Evolutionary conservation across 1,140 invertebrate species (phyloP).

Genomic region (Panonychus citri): DNA sequence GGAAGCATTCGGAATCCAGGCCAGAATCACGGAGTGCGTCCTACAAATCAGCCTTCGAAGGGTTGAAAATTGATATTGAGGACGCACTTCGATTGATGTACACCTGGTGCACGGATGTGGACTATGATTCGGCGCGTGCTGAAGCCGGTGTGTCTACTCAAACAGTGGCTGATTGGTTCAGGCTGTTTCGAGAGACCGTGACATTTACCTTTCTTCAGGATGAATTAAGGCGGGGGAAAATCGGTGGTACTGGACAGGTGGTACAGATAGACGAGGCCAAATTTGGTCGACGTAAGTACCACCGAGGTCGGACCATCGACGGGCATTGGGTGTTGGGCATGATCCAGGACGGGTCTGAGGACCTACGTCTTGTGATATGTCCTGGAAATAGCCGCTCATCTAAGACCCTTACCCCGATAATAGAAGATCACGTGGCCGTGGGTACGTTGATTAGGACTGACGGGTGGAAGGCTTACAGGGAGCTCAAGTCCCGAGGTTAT

Average conservation of each 20-base stretch:
- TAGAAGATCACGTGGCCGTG: background rate
- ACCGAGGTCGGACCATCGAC: conserved; percentile 2
- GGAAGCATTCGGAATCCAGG: no score
- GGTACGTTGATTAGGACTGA: background rate
- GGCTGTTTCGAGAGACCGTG: no score
- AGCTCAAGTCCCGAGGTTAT: no score
- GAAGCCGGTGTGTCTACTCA: no score
- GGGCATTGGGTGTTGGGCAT: conserved; percentile 11
- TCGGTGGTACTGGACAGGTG: conserved; percentile 8
- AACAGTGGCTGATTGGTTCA: no score
- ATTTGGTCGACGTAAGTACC: conserved; percentile 11
- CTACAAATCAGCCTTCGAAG: no score
- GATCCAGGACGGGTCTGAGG: background rate
- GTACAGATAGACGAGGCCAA: conserved; percentile 12
- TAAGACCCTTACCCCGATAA: background rate
- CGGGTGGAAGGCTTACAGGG: background rate
- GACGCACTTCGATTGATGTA: no score
- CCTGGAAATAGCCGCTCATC: background rate
- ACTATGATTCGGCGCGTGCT: no score
- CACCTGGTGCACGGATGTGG: no score
- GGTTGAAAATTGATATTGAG: no score
- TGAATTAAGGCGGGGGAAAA: background rate
- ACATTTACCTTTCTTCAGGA: no score
- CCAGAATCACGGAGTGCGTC: no score
- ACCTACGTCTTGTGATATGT: conserved; percentile 1